Evolutionary conservation across 2,113 vertebrate species (phyloP), one percentile per base, ranked within the genome.

Genomic region (Cyphomyrus plagiostoma): DNA sequence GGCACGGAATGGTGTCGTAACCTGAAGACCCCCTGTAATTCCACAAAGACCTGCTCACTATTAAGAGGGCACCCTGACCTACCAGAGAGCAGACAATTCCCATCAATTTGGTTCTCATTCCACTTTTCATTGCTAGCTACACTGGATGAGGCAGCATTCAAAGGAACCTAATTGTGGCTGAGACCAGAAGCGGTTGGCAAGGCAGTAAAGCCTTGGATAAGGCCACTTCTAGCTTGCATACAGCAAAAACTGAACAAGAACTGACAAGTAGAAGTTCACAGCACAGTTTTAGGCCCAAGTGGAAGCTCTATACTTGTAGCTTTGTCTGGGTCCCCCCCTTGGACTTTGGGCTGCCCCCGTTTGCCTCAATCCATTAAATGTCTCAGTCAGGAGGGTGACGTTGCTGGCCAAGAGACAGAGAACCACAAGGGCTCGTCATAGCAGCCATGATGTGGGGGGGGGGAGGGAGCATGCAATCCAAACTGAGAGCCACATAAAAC

Each of bases 351-450:
- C 92, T 93, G 3, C 92, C 91, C 90, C 92, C 91, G 90, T 93
- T 92, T 91, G 30, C 26, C 42, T 86, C 93, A 92, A 93, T 94
- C 94, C 93, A 95, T 95, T 94, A 94, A 70, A 91, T 91, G 56
- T 84, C 88, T 86, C 90, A 92, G 90, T 91, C 85, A 45, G 88
- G 89, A 91, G 90, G 58, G 35, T 15, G 90, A 89, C 58, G 77
- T 52, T 66, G 83, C 89, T 92, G 94, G 93, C 92, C 90, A 46
- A 90, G 88, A 30, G 92, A 92, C 94, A 94, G 23, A 39, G 87
- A 45, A 88, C 21, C 21, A 45, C 15, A 42, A 42, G 26, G 19
- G 86, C 13, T 3, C 6, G 15, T 88, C 52, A 88, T 42, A 88
- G 39, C 39, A 48, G 87, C 39, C 30, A n/a, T 15, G 46, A 35